phyloP scores from a whole-genome alignment of 2,113 vertebrate species.

The Symphodus melops region DNA sequence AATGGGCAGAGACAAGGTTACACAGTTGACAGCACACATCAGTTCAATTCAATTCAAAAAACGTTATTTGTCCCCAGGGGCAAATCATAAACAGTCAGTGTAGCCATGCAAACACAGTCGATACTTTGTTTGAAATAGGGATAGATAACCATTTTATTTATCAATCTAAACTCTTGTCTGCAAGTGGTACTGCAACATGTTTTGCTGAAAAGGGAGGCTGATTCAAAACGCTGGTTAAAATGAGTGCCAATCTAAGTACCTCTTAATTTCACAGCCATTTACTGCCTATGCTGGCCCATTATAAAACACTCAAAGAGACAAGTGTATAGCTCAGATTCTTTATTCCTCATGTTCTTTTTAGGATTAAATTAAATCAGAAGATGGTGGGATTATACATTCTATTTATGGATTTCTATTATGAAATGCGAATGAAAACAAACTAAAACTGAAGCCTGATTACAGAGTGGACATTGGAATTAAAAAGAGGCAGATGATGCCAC shows the following conservation, averaged over 20 bases:
- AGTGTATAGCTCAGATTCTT: not conserved
- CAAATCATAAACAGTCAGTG: too few species aligned
- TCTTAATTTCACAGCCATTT: conserved; percentile 15
- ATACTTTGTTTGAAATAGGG: too few species aligned
- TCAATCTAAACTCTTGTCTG: not conserved
- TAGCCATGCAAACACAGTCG: too few species aligned
- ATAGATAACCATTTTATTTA: too few species aligned
- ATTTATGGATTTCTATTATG: too few species aligned
- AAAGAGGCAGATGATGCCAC: too few species aligned
- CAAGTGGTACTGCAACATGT: not conserved
- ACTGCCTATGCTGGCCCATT: not conserved
- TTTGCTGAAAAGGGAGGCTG: conserved; percentile 34
- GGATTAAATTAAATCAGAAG: not conserved
- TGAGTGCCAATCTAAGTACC: not conserved
- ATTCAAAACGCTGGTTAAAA: not conserved
- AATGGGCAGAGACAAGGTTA: conserved; percentile 22
- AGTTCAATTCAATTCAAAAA: too few species aligned
- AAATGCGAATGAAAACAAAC: too few species aligned
- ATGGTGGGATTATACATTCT: not conserved
- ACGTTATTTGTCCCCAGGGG: too few species aligned
- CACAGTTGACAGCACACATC: conserved; percentile 87
- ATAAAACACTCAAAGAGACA: not conserved
- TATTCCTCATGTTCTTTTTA: not conserved
- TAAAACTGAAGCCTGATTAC: too few species aligned
- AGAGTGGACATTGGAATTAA: too few species aligned